Base-by-base conservation (phyloP, 2,797 vertebrate species). In the Chelon labrosus region DNA sequence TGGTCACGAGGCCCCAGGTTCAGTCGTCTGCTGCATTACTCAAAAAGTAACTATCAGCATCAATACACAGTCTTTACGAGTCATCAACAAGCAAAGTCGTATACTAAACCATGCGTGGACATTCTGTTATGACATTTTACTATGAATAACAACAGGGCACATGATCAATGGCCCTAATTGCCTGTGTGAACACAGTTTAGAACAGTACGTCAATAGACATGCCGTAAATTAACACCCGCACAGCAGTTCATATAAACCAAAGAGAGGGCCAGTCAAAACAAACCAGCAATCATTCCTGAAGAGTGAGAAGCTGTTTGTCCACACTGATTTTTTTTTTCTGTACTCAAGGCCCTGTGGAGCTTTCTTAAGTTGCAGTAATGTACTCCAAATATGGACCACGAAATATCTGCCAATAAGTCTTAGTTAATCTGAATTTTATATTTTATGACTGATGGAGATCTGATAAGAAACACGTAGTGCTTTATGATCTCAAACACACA, bases 191-290 rank as follows among this genome's bases (percentile, higher is more conserved):
- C 65, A 66, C 61, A 78, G 75, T 64, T 77, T 78, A 72, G 56
- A 87, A 56, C 53, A 79, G 42, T 61, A 64, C 54, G 38, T 85
- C 85, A 88, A 82, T 77, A 85, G 87, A 79, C 73, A 76, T 53
- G 77, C 78, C 75, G 77, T 83, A 88, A 76, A 92, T 89, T 88
- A 83, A 87, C 80, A 88, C 88, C 79, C 58, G 22, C 19, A 8
- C 70, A 70, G 84, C 52, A 78, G 82, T 67, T 86, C 63, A 67
- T 73, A 74, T 91, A 90, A 88, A 89, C 86, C 69, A 68, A 72
- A 74, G 39, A 22, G 57, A 83, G 75, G 60, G 79, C 77, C 84
- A 85, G 82, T 82, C 77, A 89, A 88, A 92, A 91, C 78, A 92
- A 86, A 90, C 25, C 64, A 67, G 85, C 70, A 65, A 79, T 89